Evolutionary conservation across 2,888 invertebrate species (phyloP), one percentile per base, ranked within the genome.

Genomic region (Tortrix viridana): DNA sequence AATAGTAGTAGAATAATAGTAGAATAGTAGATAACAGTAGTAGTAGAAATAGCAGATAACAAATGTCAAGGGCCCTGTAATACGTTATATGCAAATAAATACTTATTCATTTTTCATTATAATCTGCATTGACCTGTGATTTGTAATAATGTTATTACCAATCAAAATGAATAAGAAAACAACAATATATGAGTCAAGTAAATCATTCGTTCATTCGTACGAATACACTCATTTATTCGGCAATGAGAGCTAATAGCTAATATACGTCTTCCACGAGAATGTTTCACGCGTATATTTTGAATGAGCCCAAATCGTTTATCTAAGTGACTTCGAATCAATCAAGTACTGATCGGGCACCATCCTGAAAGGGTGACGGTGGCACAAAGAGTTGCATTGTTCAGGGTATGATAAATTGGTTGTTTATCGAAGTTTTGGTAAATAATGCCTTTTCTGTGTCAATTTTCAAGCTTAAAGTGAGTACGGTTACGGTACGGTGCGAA

Each of bases 391-490:
- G 53, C 58, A 54, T 67, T 65, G 66, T 64, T 49, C 57, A 23
- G 49, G 38, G 26, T n/a, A 61, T 65, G 66, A 67, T 67, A 64
- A 61, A 67, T 67, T 32, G 64, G 46, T n/a, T 46, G 46, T 53
- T 54, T 60, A 58, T 48, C 59, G 52, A 38, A 37, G 37, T 49
- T n/a, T 47, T 23, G 44, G 43, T 55, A 57, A 60, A 65, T 60
- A 60, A 47, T 9, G 49, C 52, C 50, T 52, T 53, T 53, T 23
- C n/a, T 22, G 16, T 3, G 37, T 41, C 41, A 41, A 16, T n/a
- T 41, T n/a, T 41, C 41, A 41, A 41, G 5, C 41, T 6, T n/a
- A 16, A 41, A n/a, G 12, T 12, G 32, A 32, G 3, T 12, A 9
- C 12, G 6, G 9, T 32, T 32, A 12, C n/a, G n/a, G 38, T n/a